Base-by-base conservation (phyloP, 2,797 vertebrate species). In the Philypnodon macrostomus region DNA sequence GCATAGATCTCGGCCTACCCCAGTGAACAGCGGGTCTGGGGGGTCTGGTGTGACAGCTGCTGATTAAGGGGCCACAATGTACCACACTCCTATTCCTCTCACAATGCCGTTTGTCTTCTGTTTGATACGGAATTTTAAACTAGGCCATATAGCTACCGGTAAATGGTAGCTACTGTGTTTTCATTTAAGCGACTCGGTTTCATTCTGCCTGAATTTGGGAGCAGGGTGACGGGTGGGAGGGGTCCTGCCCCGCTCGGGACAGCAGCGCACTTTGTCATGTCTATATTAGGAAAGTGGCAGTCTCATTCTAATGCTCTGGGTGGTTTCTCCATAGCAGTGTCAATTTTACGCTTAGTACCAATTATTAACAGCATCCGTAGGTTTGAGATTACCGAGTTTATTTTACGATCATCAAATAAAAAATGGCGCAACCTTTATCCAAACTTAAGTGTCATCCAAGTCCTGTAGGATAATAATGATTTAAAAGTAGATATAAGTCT, bases 281-380 rank as follows among this genome's bases (percentile, higher is more conserved):
- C 90, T 90, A 90, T 90, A 91, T 91, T 89, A 88, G 90, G 90
- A 88, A 85, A 87, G 85, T 88, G 83, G 55, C 81, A 73, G 70
- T 88, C 85, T 86, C 85, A 87, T 83, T 87, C 82, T 85, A 75
- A 79, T 53, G 51, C 74, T 63, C 61, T 68, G 72, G 57, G 56
- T 64, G 53, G 44, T 45, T 47, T 54, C 70, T 67, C 54, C 63
- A 57, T 31, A 53, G 75, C 47, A 31, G 65, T 35, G 70, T 69
- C 61, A 55, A 11, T 10, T 8, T 10, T 8, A 7, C n/a, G n/a
- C n/a, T n/a, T n/a, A n/a, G n/a, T n/a, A n/a, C n/a, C n/a, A 29
- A 10, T 29, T 14, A 58, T 64, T 46, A 67, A 73, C 72, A 56
- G 27, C 27, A 29, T 10, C 27, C n/a, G n/a, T 29, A 11, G 27